phyloP scores from a whole-genome alignment of 1,140 invertebrate species.

The Atta texana region DNA sequence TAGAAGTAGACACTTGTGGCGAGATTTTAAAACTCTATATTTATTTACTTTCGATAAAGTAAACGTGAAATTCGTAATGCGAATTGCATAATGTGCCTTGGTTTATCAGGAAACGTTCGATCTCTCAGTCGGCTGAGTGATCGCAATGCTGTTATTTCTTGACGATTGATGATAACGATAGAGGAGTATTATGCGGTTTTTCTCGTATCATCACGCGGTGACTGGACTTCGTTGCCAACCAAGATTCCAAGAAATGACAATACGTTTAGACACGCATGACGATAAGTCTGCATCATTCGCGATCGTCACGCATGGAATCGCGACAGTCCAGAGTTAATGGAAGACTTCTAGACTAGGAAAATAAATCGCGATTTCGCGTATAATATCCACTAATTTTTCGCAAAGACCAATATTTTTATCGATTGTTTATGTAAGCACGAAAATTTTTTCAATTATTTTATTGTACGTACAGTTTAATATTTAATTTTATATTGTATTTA shows the following conservation, averaged over 20 bases:
- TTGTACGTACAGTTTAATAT: background rate
- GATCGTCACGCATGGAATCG: slow-evolving; percentile 16
- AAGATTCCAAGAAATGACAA: background rate
- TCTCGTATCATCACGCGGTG: background rate
- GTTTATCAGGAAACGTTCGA: slow-evolving; percentile 16
- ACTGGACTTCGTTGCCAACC: background rate
- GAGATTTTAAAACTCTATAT: background rate
- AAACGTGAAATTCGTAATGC: background rate
- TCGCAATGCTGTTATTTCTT: slow-evolving; percentile 3
- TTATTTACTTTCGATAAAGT: background rate
- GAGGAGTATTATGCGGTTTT: too few relatives aligned
- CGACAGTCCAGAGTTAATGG: background rate
- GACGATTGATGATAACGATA: background rate
- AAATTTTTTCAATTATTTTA: background rate
- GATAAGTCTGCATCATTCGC: background rate
- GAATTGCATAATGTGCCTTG: slow-evolving; percentile 8
- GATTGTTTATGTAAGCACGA: background rate
- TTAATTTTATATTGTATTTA: background rate
- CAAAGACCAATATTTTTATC: background rate
- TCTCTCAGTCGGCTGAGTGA: background rate
- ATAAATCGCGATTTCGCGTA: background rate
- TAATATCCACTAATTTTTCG: background rate
- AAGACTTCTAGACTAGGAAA: background rate
- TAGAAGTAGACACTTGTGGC: too few relatives aligned
- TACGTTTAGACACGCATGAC: background rate